Conservation (phyloP, 2,888 invertebrate genomes). For the Eupithecia dodoneata region DNA sequence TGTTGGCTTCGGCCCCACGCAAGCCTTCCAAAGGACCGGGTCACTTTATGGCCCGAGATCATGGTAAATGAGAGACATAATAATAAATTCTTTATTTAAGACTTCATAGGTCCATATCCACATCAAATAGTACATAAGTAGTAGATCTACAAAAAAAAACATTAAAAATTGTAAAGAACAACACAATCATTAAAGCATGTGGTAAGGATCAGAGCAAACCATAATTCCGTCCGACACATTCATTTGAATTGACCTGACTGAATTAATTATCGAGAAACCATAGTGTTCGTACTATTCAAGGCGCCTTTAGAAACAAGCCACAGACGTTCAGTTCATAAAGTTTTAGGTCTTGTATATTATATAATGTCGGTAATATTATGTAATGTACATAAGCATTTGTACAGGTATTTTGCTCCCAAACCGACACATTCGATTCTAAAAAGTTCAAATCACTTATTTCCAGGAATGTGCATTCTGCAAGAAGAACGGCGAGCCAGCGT, state of each 20-base stretch:
- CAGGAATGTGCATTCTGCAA: constrained; percentile 79
- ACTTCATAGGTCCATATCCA: too few species aligned
- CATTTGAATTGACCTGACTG: not conserved
- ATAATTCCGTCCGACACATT: not conserved
- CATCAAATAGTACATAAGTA: too few species aligned
- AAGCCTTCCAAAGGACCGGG: too few species aligned
- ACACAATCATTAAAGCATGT: too few species aligned
- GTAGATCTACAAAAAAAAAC: too few species aligned
- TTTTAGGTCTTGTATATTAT: not conserved
- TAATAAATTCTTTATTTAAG: too few species aligned
- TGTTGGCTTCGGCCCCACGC: too few species aligned
- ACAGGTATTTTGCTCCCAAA: not conserved
- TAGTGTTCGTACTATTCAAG: not conserved
- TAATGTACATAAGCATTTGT: too few species aligned
- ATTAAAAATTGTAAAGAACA: too few species aligned
- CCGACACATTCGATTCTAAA: not conserved
- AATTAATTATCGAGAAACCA: not conserved
- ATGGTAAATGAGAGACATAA: too few species aligned
- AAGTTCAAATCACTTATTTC: constrained; percentile 9
- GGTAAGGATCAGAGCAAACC: not conserved
- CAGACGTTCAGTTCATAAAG: not conserved
- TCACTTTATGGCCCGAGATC: too few species aligned
- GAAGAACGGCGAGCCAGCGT: constrained; percentile 88
- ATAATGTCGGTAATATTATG: not conserved
- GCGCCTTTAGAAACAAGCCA: not conserved